Evolutionary conservation across 2,888 invertebrate genomes (phyloP).

Genomic region (Synanthedon andrenaeformis): DNA sequence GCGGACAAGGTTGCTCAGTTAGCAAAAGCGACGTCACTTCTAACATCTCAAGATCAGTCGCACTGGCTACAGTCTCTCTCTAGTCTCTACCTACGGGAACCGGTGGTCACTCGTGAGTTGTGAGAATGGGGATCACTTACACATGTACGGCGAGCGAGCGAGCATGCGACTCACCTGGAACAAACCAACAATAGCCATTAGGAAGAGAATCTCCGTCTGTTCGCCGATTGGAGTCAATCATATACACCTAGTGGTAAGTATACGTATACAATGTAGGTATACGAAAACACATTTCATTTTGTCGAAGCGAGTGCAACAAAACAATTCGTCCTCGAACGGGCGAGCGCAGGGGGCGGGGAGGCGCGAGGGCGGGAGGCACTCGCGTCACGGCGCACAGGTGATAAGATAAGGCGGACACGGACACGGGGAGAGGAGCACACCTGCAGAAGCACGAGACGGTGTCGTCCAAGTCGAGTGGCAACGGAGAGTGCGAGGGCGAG

Average conservation of each 20-base stretch:
- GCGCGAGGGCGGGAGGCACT: conserved; percentile 9
- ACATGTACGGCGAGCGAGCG: conserved; percentile 31
- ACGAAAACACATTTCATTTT: too few relatives aligned
- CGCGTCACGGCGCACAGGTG: conserved; percentile 1
- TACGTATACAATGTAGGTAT: too few relatives aligned
- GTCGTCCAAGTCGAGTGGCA: conserved; percentile 74
- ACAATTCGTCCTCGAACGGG: conserved; percentile 12
- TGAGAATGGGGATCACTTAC: conserved; percentile 22
- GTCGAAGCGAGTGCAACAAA: too few relatives aligned
- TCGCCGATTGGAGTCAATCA: too few relatives aligned
- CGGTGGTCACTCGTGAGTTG: too few relatives aligned
- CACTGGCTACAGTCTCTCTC: too few relatives aligned
- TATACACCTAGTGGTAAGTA: too few relatives aligned
- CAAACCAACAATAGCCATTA: conserved; percentile 16
- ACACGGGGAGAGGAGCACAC: conserved; percentile 41
- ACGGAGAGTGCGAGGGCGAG: conserved; percentile 17
- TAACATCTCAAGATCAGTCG: too few relatives aligned
- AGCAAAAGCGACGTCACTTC: too few relatives aligned
- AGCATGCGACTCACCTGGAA: conserved; percentile 52
- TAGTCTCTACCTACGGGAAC: too few relatives aligned
- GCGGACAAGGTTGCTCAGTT: too few relatives aligned
- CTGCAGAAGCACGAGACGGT: conserved; percentile 87
- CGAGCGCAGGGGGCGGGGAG: conserved; percentile 22
- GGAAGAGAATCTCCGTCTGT: neutral
- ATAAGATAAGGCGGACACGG: too few relatives aligned